phyloP scores from a whole-genome alignment of 2,888 invertebrate genomes.

The Heteromurus nitidus region DNA sequence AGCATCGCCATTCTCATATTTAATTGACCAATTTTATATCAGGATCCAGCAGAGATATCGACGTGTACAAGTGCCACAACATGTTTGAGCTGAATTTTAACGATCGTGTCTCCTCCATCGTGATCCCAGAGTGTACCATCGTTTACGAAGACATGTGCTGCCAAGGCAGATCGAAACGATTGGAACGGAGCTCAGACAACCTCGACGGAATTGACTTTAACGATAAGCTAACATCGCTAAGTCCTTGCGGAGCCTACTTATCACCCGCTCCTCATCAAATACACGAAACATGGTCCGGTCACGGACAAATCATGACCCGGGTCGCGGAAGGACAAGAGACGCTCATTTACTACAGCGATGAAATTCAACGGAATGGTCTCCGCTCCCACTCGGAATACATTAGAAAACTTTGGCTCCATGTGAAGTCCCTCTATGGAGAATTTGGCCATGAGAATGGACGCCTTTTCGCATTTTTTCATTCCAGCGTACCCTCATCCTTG shows the following conservation, averaged over 20 bases:
- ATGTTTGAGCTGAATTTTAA: constrained; percentile 1
- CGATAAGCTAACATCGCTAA: constrained; percentile 27
- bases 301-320: constrained; percentile 41
- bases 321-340: constrained; percentile 51
- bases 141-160: constrained; percentile 44
- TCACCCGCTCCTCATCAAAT: constrained; percentile 23
- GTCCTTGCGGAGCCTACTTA: constrained; percentile 43
- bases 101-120: constrained; percentile 30
- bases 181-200: not conserved
- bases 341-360: constrained; percentile 53
- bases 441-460: constrained; percentile 62
- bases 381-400: constrained; percentile 42
- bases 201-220: constrained; percentile 29
- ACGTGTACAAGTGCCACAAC: constrained; percentile 24
- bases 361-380: constrained; percentile 24
- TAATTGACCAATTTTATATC: not conserved
- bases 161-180: constrained; percentile 12
- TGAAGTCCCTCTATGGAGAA: constrained; percentile 61
- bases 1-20: not conserved
- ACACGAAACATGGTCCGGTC: constrained; percentile 52
- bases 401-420: constrained; percentile 52
- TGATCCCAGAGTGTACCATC: constrained; percentile 17
- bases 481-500: constrained; percentile 2
- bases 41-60: constrained; percentile 31
- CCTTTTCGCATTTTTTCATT: constrained; percentile 54